These are phyloP conservation scores for Melanotaenia duboulayi DNA, from an alignment of 2,113 vertebrate species.

Conservation along the genomic window DNA sequence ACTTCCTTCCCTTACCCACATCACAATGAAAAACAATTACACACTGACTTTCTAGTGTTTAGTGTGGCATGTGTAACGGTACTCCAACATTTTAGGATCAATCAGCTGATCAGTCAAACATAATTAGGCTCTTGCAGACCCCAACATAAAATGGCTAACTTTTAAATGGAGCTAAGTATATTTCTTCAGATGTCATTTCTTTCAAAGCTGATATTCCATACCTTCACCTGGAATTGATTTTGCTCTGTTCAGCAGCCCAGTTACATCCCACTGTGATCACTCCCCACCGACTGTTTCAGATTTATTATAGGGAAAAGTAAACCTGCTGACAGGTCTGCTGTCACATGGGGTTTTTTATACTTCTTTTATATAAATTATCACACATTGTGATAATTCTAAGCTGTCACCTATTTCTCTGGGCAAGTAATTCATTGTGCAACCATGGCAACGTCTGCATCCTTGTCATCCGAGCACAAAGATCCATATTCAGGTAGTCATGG, in stretches of 20 bases:
- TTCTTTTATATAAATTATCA: slow-evolving; percentile 19
- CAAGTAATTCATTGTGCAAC: slow-evolving; percentile 58
- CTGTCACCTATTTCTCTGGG: slow-evolving; percentile 31
- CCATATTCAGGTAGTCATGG: slow-evolving; percentile 72
- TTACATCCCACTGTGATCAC: too few species aligned
- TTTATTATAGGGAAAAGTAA: background rate
- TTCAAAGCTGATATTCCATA: slow-evolving; percentile 1
- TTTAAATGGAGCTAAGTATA: too few species aligned
- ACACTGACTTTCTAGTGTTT: too few species aligned
- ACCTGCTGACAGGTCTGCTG: slow-evolving; percentile 1
- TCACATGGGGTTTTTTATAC: slow-evolving; percentile 5
- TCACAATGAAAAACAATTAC: too few species aligned
- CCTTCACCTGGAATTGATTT: background rate
- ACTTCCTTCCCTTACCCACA: too few species aligned
- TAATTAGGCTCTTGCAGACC: too few species aligned
- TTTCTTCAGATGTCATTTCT: background rate
- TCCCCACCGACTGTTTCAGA: background rate
- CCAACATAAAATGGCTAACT: too few species aligned
- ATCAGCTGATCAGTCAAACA: too few species aligned
- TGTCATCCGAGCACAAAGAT: slow-evolving; percentile 62
- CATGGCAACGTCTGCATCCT: slow-evolving; percentile 67
- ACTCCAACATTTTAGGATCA: too few species aligned
- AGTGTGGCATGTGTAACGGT: too few species aligned
- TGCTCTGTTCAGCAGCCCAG: too few species aligned
- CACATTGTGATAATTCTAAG: slow-evolving; percentile 22